Conservation (phyloP, 2,113 vertebrate genomes). For the Petaurus breviceps region DNA sequence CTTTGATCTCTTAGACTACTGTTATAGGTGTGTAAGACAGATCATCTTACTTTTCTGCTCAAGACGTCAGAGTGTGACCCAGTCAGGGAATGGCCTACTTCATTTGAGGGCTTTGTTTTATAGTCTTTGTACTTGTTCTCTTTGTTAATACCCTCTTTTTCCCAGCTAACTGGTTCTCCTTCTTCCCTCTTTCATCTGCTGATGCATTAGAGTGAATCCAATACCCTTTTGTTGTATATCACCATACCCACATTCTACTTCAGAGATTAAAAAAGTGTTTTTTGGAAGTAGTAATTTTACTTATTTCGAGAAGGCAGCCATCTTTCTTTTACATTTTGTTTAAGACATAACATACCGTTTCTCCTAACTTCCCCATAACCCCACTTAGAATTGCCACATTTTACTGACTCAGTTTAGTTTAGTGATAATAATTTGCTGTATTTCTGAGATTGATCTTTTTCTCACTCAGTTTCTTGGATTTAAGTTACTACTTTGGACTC, state of each 20-base stretch:
- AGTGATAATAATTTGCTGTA: conserved; percentile 7
- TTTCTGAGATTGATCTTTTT: neutral
- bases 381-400: neutral
- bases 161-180: neutral
- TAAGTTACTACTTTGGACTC: neutral
- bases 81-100: neutral
- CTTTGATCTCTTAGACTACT: neutral
- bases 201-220: neutral
- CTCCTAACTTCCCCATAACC: neutral
- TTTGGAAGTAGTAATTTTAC: conserved; percentile 15
- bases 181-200: neutral
- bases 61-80: neutral
- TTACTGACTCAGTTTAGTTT: conserved; percentile 12
- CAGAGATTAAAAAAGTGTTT: conserved; percentile 8
- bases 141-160: neutral
- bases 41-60: neutral
- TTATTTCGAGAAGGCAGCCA: conserved; percentile 35
- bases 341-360: neutral
- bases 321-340: conserved; percentile 12
- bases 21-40: neutral
- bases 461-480: neutral
- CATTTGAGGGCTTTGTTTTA: neutral
- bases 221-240: conserved; percentile 16
- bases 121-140: neutral
- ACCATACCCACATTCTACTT: neutral